Evolutionary conservation across 2,113 vertebrate species (phyloP), one percentile per base, ranked within the genome.

Genomic region (Psettodes erumei): DNA sequence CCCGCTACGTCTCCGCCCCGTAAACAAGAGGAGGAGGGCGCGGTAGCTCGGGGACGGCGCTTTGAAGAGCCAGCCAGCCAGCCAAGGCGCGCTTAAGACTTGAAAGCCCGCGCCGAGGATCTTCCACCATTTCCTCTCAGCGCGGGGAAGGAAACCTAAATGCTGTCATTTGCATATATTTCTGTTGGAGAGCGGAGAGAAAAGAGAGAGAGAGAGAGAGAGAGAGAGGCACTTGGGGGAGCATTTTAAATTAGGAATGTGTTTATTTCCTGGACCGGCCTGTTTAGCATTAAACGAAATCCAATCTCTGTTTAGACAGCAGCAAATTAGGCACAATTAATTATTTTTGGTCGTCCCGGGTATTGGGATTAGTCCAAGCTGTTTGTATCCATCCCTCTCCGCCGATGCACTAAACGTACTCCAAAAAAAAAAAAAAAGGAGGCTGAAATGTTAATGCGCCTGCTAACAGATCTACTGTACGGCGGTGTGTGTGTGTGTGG

Each of bases 231-330:
- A 89, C 86, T 84, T 84, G 19, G 55, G 90, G 88, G 89, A 92
- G 83, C 61, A 63, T 87, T 90, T 90, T 81, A 86, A 91, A 90
- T 89, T 86, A 91, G 88, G 74, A 87, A 86, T 86, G 88, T 89
- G 90, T 92, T 89, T 90, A 92, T 90, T 90, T 91, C 84, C 83
- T 87, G 88, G 80, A 83, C 87, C 53, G 45, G 72, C 55, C 86
- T 82, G 83, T 90, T 90, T 87, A 91, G 84, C 86, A 89, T 91
- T 91, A 91, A 92, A 89, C 82, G 79, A 83, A 92, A 91, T 88
- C 89, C 88, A 89, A 91, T 92, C 76, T 88, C 75, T 89, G 85
- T 92, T 93, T 92, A 88, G 90, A 89, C 83, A 79, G 89, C 89
- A 86, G 83, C 82, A 92, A 91, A 92, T 93, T 91, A 90, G 81